These are phyloP conservation scores for Drosophila mimica DNA, from an alignment of 2,888 invertebrate genomes.

Conservation along the genomic window DNA sequence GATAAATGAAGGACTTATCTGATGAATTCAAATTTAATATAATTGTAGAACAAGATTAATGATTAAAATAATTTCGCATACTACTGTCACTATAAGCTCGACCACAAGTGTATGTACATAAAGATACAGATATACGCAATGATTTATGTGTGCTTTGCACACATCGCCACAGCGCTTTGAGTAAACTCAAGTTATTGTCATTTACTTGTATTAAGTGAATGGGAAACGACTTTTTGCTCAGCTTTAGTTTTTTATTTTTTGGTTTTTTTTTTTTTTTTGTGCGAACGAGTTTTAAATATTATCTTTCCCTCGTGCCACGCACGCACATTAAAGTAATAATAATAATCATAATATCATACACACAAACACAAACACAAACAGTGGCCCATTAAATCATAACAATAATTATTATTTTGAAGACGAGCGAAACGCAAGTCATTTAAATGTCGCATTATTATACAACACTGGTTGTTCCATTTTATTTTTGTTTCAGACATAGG, in stretches of 20 bases:
- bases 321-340: conserved; percentile 48
- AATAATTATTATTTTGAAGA: conserved; percentile 25
- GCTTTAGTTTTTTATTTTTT: conserved; percentile 4
- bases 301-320: conserved; percentile 30
- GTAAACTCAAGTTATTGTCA: conserved; percentile 70
- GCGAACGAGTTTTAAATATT: conserved; percentile 55
- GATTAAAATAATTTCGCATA: background rate
- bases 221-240: conserved; percentile 60
- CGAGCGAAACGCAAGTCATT: conserved; percentile 43
- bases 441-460: conserved; percentile 14
- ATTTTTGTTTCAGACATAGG: conserved; percentile 4
- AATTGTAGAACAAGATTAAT: background rate
- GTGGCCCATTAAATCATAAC: conserved; percentile 26
- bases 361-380: conserved; percentile 19
- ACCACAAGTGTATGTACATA: background rate
- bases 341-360: conserved; percentile 36
- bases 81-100: background rate
- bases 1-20: background rate
- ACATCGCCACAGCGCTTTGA: conserved; percentile 45
- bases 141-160: conserved; percentile 50
- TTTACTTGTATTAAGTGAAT: conserved; percentile 67
- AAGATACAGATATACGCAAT: background rate
- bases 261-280: conserved; percentile 12
- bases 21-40: background rate
- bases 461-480: conserved; percentile 16